Evolutionary conservation across 1,140 invertebrate genomes (phyloP).

Genomic region (Papilio polytes): DNA sequence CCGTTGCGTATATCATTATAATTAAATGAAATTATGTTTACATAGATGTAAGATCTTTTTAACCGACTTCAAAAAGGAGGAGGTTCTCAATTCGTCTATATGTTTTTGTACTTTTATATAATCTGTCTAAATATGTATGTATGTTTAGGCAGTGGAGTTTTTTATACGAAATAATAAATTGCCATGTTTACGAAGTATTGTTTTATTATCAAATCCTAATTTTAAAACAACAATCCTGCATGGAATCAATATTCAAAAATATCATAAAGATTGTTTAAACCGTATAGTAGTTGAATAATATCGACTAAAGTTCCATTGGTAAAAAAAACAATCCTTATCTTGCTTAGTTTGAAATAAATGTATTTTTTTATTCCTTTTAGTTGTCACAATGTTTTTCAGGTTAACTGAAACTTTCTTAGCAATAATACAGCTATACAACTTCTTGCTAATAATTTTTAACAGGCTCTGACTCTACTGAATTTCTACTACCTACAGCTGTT

Average conservation of each 20-base stretch:
- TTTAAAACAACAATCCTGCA: neutral
- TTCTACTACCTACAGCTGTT: no score
- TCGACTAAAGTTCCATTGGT: no score
- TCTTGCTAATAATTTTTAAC: neutral
- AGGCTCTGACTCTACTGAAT: neutral
- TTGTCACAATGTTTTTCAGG: neutral
- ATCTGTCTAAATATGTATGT: constrained; percentile 2
- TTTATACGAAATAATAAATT: constrained; percentile 58
- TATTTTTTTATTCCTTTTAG: neutral
- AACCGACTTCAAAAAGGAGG: no score
- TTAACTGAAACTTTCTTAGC: neutral
- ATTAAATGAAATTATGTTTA: constrained; percentile 36
- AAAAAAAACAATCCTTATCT: no score
- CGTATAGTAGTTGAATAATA: no score
- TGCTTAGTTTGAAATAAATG: no score
- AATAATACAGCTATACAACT: neutral
- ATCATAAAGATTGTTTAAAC: no score
- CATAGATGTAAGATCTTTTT: constrained; percentile 40
- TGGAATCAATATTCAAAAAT: no score
- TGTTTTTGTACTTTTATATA: constrained; percentile 19
- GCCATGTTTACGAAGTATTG: constrained; percentile 51
- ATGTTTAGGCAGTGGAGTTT: constrained; percentile 38
- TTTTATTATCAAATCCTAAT: neutral
- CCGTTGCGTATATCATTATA: constrained; percentile 23
- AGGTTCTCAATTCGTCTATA: no score